Percentiles rank a stretch among this genome's conserved stretches.
phyloP scores from a whole-genome alignment of 1,140 invertebrate species.

The Drosophila tropicalis region DNA sequence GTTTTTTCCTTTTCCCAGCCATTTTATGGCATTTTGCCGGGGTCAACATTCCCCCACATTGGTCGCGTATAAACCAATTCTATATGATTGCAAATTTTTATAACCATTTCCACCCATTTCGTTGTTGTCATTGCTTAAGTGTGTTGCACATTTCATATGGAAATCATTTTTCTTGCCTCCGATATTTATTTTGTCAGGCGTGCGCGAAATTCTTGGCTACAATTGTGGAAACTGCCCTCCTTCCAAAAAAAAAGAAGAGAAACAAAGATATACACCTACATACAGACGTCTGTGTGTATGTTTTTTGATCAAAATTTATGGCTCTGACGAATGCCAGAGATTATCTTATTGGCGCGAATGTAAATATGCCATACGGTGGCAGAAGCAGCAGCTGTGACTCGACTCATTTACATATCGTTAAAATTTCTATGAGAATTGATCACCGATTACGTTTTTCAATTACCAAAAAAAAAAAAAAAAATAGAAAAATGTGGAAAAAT shows the following conservation, averaged over 20 bases:
- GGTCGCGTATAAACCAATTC: neutral
- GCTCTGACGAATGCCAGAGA: slow-evolving; percentile 71
- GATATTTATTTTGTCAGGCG: slow-evolving; percentile 51
- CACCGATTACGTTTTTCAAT: slow-evolving; percentile 41
- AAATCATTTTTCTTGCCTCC: slow-evolving; percentile 14
- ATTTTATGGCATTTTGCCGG: slow-evolving; percentile 28
- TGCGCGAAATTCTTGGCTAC: slow-evolving; percentile 33
- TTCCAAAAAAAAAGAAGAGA: slow-evolving; percentile 21
- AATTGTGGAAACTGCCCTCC: slow-evolving; percentile 34
- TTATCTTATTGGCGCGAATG: slow-evolving; percentile 72
- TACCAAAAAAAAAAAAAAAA: slow-evolving; percentile 34
- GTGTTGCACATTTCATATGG: slow-evolving; percentile 16
- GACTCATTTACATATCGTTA: slow-evolving; percentile 68
- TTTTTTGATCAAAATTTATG: slow-evolving; percentile 48
- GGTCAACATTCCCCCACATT: slow-evolving; percentile 54
- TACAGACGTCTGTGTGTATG: neutral
- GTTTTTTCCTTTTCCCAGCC: neutral
- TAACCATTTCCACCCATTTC: slow-evolving; percentile 9
- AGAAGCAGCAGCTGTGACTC: slow-evolving; percentile 13
- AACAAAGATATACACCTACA: slow-evolving; percentile 3
- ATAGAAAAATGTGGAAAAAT: no score
- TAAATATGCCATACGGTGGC: slow-evolving; percentile 41
- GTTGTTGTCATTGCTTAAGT: slow-evolving; percentile 50
- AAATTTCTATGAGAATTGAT: slow-evolving; percentile 49
- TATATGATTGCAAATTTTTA: slow-evolving; percentile 36